phyloP scores from a whole-genome alignment of 2,888 invertebrate species.

The Thymelicus acteon region DNA sequence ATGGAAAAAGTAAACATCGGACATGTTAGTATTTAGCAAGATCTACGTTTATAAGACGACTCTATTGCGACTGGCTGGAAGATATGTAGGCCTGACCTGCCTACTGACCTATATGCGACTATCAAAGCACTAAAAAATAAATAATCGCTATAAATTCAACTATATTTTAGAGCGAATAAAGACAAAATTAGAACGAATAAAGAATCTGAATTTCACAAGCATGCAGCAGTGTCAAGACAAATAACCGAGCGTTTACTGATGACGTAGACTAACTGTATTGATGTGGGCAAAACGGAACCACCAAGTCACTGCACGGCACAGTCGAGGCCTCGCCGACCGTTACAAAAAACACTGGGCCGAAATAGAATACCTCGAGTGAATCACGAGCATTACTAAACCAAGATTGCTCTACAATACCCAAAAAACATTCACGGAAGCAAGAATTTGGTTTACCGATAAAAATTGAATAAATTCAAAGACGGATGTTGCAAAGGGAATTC shows the following conservation, averaged over 20 bases:
- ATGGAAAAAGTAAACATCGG: neutral
- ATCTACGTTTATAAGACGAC: neutral
- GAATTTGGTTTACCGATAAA: slow-evolving; percentile 11
- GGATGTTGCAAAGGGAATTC: slow-evolving; percentile 8
- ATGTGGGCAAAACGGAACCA: slow-evolving; percentile 34
- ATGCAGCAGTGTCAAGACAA: slow-evolving; percentile 16
- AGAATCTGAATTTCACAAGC: neutral
- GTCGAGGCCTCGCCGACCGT: slow-evolving; percentile 30
- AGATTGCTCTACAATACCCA: neutral
- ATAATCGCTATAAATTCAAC: neutral
- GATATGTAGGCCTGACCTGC: neutral
- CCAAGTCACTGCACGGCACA: slow-evolving; percentile 31
- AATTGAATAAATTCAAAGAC: slow-evolving; percentile 8
- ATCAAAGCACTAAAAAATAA: neutral
- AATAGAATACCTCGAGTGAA: slow-evolving; percentile 28
- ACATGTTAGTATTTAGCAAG: neutral
- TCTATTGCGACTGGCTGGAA: neutral
- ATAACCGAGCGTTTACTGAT: slow-evolving; percentile 14
- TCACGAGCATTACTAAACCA: slow-evolving; percentile 18
- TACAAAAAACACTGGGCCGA: slow-evolving; percentile 31
- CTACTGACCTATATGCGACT: neutral
- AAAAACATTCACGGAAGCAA: slow-evolving; percentile 21
- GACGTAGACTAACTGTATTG: slow-evolving; percentile 35
- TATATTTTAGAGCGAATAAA: neutral
- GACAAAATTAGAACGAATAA: neutral